These are phyloP conservation scores for Drosophila ogumai DNA, from an alignment of 1,140 invertebrate genomes.

Conservation along the genomic window DNA sequence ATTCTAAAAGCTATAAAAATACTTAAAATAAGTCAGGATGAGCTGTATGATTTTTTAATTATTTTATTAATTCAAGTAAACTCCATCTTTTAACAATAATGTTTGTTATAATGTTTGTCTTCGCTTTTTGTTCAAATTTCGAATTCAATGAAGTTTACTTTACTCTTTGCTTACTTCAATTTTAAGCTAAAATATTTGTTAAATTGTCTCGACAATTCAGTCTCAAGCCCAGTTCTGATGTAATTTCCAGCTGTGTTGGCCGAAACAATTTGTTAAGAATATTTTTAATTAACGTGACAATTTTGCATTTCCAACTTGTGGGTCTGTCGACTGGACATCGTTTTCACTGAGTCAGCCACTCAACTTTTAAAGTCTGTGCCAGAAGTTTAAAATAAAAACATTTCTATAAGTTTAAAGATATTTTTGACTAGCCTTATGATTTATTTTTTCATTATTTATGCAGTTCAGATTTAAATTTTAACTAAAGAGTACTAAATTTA, in stretches of 20 bases:
- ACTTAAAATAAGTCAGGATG: no score
- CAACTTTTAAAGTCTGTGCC: no score
- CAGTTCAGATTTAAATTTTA: background rate
- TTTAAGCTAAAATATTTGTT: background rate
- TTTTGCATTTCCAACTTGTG: constrained; percentile 52
- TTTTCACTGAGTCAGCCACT: background rate
- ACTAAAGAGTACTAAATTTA: background rate
- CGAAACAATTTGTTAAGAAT: constrained; percentile 34
- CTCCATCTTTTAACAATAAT: no score
- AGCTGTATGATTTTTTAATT: no score
- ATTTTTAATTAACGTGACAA: constrained; percentile 66
- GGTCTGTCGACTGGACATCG: background rate
- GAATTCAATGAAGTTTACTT: no score
- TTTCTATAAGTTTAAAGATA: background rate
- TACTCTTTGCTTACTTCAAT: background rate
- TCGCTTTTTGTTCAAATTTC: no score
- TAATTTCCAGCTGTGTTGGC: constrained; percentile 34
- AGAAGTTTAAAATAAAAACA: background rate
- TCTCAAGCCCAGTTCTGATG: constrained; percentile 22
- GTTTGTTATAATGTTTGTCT: no score
- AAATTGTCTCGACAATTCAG: background rate
- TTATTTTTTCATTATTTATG: background rate
- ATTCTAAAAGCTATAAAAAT: no score
- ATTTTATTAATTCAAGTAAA: no score
- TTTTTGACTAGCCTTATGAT: background rate